Base-by-base conservation (phyloP, 2,797 vertebrate species). In the Characodon lateralis region DNA sequence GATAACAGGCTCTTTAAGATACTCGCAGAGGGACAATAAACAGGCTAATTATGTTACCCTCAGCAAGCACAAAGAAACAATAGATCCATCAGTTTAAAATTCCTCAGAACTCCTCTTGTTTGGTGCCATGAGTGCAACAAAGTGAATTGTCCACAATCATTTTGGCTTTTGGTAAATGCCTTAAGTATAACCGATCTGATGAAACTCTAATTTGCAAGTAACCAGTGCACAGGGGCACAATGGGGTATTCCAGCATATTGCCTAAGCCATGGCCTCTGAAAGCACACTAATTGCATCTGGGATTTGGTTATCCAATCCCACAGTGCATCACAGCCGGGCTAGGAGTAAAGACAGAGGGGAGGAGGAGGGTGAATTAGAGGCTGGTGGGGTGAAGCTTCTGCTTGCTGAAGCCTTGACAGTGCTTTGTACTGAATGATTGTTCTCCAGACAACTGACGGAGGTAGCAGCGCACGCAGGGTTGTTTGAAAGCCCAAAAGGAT, bases 401-500 rank as follows among this genome's bases (percentile, higher is more conserved):
- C 93, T 93, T 90, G 93, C 92, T 93, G 93, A 94, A 94, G 94
- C 91, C 92, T 94, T 96, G 95, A 95, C 95, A 95, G 94, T 89
- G 91, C 95, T 96, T 96, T 96, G 95, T 96, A 95, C 93, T 92
- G 90, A 93, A 91, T 93, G 95, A 96, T 96, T 95, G 95, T 95
- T 95, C 95, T 95, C 92, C 94, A 96, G 95, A 96, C 95, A 94
- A 95, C 94, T 93, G 95, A 94, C 93, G 90, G 94, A 95, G 94
- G 94, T 95, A 93, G 88, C 89, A 55, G 91, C 77, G 81, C 86
- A 89, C 91, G 66, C 92, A 77, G 87, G 89, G 89, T 94, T 95
- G 94, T 95, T 94, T 95, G 93, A 95, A 96, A 95, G 93, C 94
- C 95, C 94, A 90, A 93, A 95, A 95, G 94, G 95, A 96, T 95